Evolutionary conservation across 2,797 vertebrate species (phyloP), one percentile per base, ranked within the genome.

Genomic region (Rhinella marina): DNA sequence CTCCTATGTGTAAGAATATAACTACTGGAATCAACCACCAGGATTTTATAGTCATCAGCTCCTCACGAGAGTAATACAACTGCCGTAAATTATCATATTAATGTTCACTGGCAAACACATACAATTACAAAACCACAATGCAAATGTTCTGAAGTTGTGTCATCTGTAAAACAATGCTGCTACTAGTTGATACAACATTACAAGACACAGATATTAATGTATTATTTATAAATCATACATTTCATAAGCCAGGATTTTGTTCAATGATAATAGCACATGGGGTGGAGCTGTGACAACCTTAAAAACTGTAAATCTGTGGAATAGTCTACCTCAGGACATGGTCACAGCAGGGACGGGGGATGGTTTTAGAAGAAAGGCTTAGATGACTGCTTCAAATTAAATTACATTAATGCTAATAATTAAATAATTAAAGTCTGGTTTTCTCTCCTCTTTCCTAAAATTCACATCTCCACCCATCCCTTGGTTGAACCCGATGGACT

Each of bases 1-100:
- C 66, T 7, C 66, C 66, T 70, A 70, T 70, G 17, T 70, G 29
- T 27, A 70, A 29, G 66, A 70, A 70, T 72, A 72, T 72, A 72
- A 72, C 29, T 72, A 72, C 68, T 32, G 32, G 32, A 1, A 32
- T 32, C 32, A 32, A 32, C 32, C 32, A 32, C 32, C 32, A 32
- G 32, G 32, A 32, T 32, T 32, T 32, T 32, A 32, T 32, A 32
- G 1, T 32, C 32, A 32, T 32, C 32, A 32, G 32, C 32, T 32
- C 32, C 21, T 17, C 19, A 61, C 6, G 12, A 61, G 59, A 52
- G 10, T n/a, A 1, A 52, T 52, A 14, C 8, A n/a, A 52, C 73
- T 52, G 73, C 41, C 21, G 19, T 76, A 72, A 41, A 72, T 41
- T 21, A 41, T 41, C 4, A 52, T 48, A 7, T 75, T 21, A 21